Base-by-base conservation (phyloP, 2,888 invertebrate genomes). In the Eilema griseolum region DNA sequence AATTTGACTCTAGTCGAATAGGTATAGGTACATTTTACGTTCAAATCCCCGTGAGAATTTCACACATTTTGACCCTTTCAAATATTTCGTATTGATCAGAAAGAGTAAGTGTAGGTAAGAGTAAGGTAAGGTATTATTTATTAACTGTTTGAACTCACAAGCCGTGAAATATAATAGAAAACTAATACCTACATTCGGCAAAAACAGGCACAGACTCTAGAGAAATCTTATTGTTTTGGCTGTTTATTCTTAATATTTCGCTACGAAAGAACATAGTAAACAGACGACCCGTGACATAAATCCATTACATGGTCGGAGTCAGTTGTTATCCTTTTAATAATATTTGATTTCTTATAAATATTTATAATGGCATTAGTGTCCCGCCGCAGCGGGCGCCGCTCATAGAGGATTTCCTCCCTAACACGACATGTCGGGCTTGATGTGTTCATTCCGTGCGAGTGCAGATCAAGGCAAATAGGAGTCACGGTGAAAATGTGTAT, bases 401-500 rank as follows among this genome's bases (percentile, higher is more conserved):
- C 65, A 57, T 24, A 1, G 23, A 26, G 24, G n/a, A 59, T 20
- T 37, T 66, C 11, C 33, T n/a, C 52, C 26, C 20, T 64, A 12
- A 26, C 28, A 11, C 37, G 26, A 65, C 52, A 31, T 65, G 56
- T 33, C 16, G 23, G 56, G 16, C 11, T 56, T 56, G n/a, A 66
- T 59, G 41, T 66, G 59, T 66, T 59, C 66, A 59, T 66, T 60
- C 66, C 41, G 37, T n/a, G 7, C 41, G n/a, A 66, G 7, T 66
- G 59, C 37, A n/a, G 41, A 66, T 41, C 5, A 26, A 66, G 26
- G 11, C 26, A 59, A 33, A 59, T 37, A 66, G 41, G 57, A 41
- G 59, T 41, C 26, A 60, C 41, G 59, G 3, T 20, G 37, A n/a
- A 66, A 59, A 41, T n/a, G 8, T 20, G 59, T 37, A 20, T 41